A percentile compares a stretch with the other conserved stretches of the same genome.
These are phyloP conservation scores for Cyanoderma ruficeps DNA, from an alignment of 2,113 vertebrate species.

Conservation along the genomic window DNA sequence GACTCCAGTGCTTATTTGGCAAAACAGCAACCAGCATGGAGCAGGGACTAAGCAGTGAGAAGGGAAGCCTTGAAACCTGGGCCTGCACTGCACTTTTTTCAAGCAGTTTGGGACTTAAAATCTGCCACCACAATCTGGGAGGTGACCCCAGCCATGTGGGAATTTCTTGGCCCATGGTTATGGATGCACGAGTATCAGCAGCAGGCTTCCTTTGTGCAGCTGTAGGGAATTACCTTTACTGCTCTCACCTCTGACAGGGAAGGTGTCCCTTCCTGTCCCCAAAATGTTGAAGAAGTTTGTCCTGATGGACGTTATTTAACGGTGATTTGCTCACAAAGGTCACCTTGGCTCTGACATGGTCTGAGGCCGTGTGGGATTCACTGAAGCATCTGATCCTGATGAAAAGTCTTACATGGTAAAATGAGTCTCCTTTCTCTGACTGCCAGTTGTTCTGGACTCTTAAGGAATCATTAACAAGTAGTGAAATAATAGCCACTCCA, in stretches of 20 bases:
- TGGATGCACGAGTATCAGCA: not conserved
- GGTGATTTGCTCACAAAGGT: not conserved
- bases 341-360: not conserved
- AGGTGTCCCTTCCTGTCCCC: not conserved
- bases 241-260: not conserved
- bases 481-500: slow-evolving; percentile 16
- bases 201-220: not conserved
- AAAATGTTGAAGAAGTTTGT: not conserved
- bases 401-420: not conserved
- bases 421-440: not conserved
- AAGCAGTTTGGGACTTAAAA: not conserved
- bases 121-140: not conserved
- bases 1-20: not conserved
- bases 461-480: slow-evolving; percentile 21
- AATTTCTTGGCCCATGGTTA: not conserved
- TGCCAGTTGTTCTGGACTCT: not conserved
- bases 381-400: not conserved
- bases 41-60: not conserved
- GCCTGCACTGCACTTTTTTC: not conserved
- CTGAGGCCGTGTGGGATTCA: not conserved
- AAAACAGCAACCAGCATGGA: not conserved
- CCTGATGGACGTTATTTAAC: not conserved
- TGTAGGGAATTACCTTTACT: not conserved
- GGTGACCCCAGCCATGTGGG: not conserved
- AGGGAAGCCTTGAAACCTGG: not conserved